Evolutionary conservation across 2,113 vertebrate species (phyloP).

Genomic region (Phoenicopterus ruber): DNA sequence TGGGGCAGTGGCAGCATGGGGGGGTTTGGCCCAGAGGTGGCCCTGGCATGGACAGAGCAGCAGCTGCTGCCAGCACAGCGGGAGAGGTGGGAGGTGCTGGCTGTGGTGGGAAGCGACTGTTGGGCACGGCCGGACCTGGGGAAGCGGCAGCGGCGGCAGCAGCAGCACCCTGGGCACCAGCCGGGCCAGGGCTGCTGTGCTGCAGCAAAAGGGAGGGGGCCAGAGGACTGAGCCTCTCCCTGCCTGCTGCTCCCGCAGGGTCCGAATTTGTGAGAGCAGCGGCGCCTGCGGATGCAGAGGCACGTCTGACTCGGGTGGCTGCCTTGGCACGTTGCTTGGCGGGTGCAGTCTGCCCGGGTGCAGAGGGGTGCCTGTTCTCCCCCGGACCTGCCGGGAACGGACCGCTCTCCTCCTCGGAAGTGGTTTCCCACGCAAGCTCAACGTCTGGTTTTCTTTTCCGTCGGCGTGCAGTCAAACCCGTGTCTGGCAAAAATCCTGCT

Average conservation of each 20-base stretch:
- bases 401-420: background rate
- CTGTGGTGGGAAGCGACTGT: background rate
- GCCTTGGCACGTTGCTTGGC: fast-evolving
- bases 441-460: background rate
- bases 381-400: background rate
- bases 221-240: background rate
- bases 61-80: background rate
- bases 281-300: fast-evolving
- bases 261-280: background rate
- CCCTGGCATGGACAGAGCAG: background rate
- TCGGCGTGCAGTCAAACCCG: fast-evolving
- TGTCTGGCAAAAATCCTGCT: background rate
- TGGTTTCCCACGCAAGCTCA: background rate
- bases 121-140: too few relatives aligned
- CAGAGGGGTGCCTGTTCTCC: background rate
- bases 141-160: too few relatives aligned
- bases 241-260: background rate
- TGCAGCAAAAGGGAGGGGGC: fast-evolving
- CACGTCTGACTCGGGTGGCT: fast-evolving
- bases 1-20: background rate
- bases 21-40: background rate
- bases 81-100: background rate
- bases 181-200: too few relatives aligned
- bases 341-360: too few relatives aligned
- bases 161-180: too few relatives aligned